These are phyloP conservation scores for Diglossa cyanea DNA, from an alignment of 2,797 vertebrate species.

Conservation along the genomic window DNA sequence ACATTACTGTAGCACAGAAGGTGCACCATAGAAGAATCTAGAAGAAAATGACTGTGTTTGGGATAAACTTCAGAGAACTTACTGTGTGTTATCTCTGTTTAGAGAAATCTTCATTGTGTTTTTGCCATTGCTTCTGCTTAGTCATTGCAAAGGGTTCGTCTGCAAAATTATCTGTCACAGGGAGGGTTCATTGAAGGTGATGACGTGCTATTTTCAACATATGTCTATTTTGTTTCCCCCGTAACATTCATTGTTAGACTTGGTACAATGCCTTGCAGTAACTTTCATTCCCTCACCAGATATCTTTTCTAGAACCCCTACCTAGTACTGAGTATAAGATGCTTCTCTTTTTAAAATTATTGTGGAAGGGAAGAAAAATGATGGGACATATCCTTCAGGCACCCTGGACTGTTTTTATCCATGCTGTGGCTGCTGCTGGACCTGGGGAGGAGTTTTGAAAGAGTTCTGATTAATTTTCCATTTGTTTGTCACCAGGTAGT, in stretches of 20 bases:
- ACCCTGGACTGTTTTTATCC: too few species aligned
- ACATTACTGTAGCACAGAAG: not conserved
- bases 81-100: rapidly evolving
- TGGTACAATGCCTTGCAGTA: not conserved
- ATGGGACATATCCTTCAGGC: not conserved
- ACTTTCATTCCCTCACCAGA: not conserved
- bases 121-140: not conserved
- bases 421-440: not conserved
- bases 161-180: not conserved
- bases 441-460: not conserved
- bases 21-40: not conserved
- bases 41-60: not conserved
- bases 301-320: not conserved
- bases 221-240: rapidly evolving
- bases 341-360: not conserved
- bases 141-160: not conserved
- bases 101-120: not conserved
- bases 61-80: not conserved
- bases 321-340: not conserved
- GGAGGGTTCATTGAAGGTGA: not conserved
- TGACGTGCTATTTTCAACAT: not conserved
- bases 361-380: not conserved
- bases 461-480: not conserved
- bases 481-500: not conserved
- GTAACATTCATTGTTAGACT: too few species aligned